Base-by-base conservation (phyloP, 2,888 invertebrate species). In the Sinhomidia bicolor region DNA sequence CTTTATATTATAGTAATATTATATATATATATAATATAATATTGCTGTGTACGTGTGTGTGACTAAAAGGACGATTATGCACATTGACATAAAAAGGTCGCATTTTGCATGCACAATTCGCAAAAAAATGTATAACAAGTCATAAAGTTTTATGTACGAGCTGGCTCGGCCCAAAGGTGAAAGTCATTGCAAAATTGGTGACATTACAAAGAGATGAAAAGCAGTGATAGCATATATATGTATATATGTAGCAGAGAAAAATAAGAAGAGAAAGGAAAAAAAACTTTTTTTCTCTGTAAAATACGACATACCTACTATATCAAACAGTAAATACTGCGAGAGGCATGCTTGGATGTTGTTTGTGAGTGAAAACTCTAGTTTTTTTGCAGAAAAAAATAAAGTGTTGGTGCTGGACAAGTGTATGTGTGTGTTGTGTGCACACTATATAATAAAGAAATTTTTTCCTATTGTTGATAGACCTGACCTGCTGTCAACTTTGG, bases 181-280 rank as follows among this genome's bases (percentile, higher is more conserved):
- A 57, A 83, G 83, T 83, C 71, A 41, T 71, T 71, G 74, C n/a
- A 54, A 83, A 83, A 57, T 36, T 41, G 41, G 71, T 71, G 71
- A 71, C 71, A 83, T 26, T 71, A 83, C 54, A 29, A 23, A 68
- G 0, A 68, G 83, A 71, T 71, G 17, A 71, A 23, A 74, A 57
- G 9, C 14, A 29, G 2, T 41, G 83, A 71, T 57, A 74, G 14
- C 54, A 51, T 14, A 79, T 32, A 14, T 57, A 36, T n/a, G n/a
- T n/a, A n/a, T n/a, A n/a, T n/a, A n/a, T n/a, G n/a, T n/a, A n/a
- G 9, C 47, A n/a, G 17, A 5, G 71, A 41, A 41, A 41, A 65
- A 1, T 29, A 41, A 41, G 41, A 10, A n/a, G n/a, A n/a, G n/a
- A 65, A 29, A 29, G 9, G 41, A 6, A 57, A 20, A 36, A 36